Evolutionary conservation across 1,140 invertebrate genomes (phyloP).

Genomic region (Sinella curviseta): DNA sequence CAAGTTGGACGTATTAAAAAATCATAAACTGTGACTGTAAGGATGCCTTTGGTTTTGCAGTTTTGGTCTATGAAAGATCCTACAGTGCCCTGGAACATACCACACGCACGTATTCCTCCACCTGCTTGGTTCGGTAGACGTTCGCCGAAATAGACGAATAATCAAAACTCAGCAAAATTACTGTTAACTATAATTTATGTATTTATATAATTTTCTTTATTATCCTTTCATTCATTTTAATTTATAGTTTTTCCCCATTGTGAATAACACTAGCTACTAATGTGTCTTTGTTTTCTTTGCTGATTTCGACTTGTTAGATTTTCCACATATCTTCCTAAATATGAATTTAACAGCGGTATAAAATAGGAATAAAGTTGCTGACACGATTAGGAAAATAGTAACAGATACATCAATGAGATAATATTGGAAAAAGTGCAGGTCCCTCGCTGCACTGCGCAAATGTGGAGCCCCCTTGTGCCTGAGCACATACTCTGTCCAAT

Average conservation of each 20-base stretch:
- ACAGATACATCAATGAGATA: slow-evolving; percentile 59
- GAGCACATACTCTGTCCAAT: slow-evolving; percentile 51
- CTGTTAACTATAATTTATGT: too few species aligned
- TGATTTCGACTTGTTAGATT: too few species aligned
- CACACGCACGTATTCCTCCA: neutral
- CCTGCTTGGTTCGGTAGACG: neutral
- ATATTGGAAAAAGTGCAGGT: slow-evolving; percentile 59
- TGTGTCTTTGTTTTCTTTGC: too few species aligned
- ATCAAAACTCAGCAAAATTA: too few species aligned
- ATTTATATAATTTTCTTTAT: too few species aligned
- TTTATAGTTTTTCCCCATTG: too few species aligned
- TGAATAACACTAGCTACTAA: too few species aligned
- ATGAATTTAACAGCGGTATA: too few species aligned
- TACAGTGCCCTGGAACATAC: neutral
- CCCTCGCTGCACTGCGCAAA: slow-evolving; percentile 56
- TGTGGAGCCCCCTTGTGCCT: slow-evolving; percentile 62
- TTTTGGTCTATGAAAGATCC: neutral
- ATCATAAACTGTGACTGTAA: too few species aligned
- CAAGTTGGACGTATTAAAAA: neutral
- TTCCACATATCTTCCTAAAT: too few species aligned
- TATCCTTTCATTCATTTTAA: too few species aligned
- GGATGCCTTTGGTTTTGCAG: neutral
- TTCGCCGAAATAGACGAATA: too few species aligned
- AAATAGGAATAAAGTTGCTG: neutral
- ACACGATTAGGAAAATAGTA: neutral